Base-by-base conservation (phyloP, 2,113 vertebrate genomes). In the Oncorhynchus mykiss region DNA sequence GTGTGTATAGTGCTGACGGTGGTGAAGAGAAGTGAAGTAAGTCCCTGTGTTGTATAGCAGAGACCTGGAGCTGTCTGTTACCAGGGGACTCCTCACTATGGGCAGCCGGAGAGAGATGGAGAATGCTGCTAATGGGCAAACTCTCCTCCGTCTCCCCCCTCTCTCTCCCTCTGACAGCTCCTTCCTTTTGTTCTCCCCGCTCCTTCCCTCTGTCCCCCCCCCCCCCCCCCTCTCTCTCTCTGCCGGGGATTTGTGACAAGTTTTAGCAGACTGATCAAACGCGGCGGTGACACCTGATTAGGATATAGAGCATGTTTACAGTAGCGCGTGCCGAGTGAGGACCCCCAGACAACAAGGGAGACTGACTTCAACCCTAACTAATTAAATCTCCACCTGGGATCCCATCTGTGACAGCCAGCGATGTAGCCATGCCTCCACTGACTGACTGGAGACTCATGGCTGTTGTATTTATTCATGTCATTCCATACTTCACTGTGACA, bases 301-400 rank as follows among this genome's bases (percentile, higher is more conserved):
- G 95, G 77, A 85, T 93, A 92, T 94, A 93, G 91, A 92, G 92
- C 92, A 94, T 97, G 95, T 97, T 97, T 96, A 96, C 95, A 94
- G 95, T 94, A 91, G 93, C 93, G 92, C 94, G 86, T 93, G 82
- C 91, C 87, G 92, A 94, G 51, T 16, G 16, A 66, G 92, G 94
- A 94, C 91, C 91, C 87, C 89, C 78, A 92, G 90, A 96, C 93
- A 93, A 95, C 95, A 94, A 92, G 94, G 94, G 93, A 94, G 93
- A 92, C 94, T 95, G 49, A 18, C 13, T 54, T 54, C 96, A 94
- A 94, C 88, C 93, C 90, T 82, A 92, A 88, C 94, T 97, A 97
- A 98, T 98, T 97, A 97, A 96, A 97, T 96, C 94, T 97, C 95
- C 96, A 96, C 96, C 94, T 92, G 91, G 93, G 91, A 90, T 87